Conservation (phyloP, 1,140 invertebrate species). For the Gyrodactylus bullatarudis region DNA sequence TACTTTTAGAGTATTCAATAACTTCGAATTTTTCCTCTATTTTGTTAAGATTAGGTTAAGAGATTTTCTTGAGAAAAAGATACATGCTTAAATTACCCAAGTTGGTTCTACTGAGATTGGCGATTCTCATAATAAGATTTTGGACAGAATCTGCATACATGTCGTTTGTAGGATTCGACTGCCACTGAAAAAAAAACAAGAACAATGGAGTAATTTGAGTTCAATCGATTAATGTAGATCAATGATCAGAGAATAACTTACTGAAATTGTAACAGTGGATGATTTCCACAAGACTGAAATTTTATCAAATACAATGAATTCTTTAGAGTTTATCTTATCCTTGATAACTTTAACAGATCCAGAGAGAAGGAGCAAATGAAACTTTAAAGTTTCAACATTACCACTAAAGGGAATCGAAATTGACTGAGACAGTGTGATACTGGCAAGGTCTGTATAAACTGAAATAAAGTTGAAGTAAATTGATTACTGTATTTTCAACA, state of each 20-base stretch:
- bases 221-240: background rate
- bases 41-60: no score
- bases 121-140: background rate
- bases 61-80: no score
- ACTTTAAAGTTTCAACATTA: background rate
- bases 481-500: background rate
- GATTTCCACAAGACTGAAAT: background rate
- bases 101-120: background rate
- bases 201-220: no score
- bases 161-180: slow-evolving; percentile 5
- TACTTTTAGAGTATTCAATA: no score
- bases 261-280: background rate
- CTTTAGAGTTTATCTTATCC: background rate
- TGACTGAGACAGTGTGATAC: background rate
- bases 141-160: slow-evolving; percentile 7
- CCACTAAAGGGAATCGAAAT: background rate
- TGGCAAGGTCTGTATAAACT: background rate
- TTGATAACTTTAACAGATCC: background rate
- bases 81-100: background rate
- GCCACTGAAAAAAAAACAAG: slow-evolving; percentile 4
- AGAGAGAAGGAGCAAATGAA: background rate
- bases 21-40: no score
- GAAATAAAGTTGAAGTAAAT: background rate
- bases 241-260: background rate
- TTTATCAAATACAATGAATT: background rate